Conservation (phyloP, 2,113 vertebrate genomes). For the Meriones unguiculatus region DNA sequence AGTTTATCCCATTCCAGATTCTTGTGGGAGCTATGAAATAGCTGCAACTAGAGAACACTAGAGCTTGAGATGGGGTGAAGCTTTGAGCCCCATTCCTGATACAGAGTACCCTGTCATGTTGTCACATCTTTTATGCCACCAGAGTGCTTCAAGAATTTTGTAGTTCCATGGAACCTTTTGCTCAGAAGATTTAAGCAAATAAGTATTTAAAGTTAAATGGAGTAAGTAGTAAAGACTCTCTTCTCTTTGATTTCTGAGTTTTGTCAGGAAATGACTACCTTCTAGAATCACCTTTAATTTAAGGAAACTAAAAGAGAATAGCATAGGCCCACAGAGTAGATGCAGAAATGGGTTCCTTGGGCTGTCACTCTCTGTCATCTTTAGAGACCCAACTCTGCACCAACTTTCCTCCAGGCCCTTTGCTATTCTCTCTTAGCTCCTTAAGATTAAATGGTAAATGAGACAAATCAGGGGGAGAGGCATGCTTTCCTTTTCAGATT, state of each 20-base stretch:
- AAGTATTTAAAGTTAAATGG: conserved; percentile 16
- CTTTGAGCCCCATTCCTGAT: not conserved
- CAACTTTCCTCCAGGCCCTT: not conserved
- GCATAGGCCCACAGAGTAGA: not conserved
- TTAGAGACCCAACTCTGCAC: not conserved
- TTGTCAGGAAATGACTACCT: not conserved
- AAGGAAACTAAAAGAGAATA: not conserved
- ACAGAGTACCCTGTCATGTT: not conserved
- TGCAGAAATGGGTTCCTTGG: not conserved
- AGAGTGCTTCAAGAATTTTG: not conserved
- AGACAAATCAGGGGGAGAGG: not conserved
- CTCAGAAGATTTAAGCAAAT: not conserved
- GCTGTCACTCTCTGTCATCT: not conserved
- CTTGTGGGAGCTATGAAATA: not conserved
- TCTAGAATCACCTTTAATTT: not conserved
- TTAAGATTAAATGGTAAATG: not conserved
- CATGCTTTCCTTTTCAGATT: not conserved
- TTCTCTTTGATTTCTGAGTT: not conserved
- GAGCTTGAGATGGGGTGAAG: not conserved
- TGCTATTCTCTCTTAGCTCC: not conserved
- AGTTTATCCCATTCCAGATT: not conserved
- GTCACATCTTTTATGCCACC: not conserved
- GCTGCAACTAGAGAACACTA: not conserved
- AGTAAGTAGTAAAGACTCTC: not conserved
- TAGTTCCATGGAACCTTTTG: not conserved